phyloP scores from a whole-genome alignment of 2,888 invertebrate species.

The Pyrrhia umbra region DNA sequence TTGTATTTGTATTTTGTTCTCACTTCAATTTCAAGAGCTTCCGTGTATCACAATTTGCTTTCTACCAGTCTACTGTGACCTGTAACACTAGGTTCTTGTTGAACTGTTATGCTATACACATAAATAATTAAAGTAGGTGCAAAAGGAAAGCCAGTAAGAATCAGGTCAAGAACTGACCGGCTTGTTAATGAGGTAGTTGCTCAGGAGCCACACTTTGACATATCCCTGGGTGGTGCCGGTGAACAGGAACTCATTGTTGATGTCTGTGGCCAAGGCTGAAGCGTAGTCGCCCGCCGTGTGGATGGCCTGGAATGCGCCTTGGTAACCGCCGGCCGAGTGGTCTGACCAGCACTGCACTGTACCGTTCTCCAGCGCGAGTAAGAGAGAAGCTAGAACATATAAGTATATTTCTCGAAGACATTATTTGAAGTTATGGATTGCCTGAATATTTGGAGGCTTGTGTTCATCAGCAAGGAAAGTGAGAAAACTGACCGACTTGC shows the following conservation, averaged over 20 bases:
- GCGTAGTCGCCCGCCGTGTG: conserved; percentile 92
- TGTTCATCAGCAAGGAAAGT: not conserved
- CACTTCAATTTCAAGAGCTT: no score
- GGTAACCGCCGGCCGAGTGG: conserved; percentile 93
- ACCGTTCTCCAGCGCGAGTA: conserved; percentile 94
- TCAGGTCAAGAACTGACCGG: conserved; percentile 71
- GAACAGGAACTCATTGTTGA: conserved; percentile 92
- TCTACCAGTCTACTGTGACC: no score
- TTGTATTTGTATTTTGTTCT: no score
- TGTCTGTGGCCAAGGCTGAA: conserved; percentile 93
- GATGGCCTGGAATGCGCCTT: conserved; percentile 92
- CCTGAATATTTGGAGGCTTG: not conserved
- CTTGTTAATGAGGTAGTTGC: conserved; percentile 90
- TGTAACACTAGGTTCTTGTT: no score
- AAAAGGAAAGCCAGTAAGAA: not conserved
- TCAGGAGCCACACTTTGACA: conserved; percentile 94
- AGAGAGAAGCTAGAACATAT: conserved; percentile 89
- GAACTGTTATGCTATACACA: no score
- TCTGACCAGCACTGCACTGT: conserved; percentile 95
- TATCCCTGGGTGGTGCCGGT: conserved; percentile 94
- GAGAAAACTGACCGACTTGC: conserved; percentile 70
- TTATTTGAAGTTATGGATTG: no score
- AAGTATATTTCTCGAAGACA: not conserved
- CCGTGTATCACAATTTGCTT: no score
- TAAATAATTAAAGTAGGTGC: no score